These are phyloP conservation scores for Pomphorhynchus laevis DNA, from an alignment of 1,140 invertebrate genomes.

Conservation along the genomic window DNA sequence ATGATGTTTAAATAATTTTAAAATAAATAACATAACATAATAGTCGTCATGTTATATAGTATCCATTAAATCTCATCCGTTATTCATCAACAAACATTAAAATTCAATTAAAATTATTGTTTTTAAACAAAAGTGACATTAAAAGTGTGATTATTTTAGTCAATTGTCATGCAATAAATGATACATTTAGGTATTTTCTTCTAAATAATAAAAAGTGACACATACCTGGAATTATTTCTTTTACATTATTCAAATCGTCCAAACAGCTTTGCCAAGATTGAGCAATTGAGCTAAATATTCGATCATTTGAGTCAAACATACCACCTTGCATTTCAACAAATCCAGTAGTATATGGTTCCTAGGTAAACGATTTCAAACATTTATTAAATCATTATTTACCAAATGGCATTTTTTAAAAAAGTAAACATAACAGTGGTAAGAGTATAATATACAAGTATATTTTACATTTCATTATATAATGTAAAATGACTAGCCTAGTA, in stretches of 20 bases:
- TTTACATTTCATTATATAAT: not conserved
- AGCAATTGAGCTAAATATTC: constrained; percentile 61
- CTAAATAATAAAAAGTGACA: no score
- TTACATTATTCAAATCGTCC: constrained; percentile 82
- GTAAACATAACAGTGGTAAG: constrained; percentile 4
- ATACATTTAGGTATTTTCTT: no score
- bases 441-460: not conserved
- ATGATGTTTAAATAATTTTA: no score
- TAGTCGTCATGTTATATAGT: no score
- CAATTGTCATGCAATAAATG: no score
- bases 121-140: no score
- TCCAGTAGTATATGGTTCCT: constrained; percentile 93
- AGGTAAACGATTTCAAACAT: constrained; percentile 11
- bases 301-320: constrained; percentile 85
- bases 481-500: no score
- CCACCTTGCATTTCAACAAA: constrained; percentile 86
- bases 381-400: not conserved
- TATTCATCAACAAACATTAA: no score
- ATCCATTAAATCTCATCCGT: no score
- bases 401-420: not conserved
- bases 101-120: no score
- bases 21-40: no score
- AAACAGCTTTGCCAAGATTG: constrained; percentile 93
- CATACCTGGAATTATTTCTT: constrained; percentile 96
- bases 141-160: no score